Percentiles rank a stretch among this genome's conserved stretches.
Conservation (phyloP, 92 coral and sea anemone genomes). For the Parazoanthus swiftii region DNA sequence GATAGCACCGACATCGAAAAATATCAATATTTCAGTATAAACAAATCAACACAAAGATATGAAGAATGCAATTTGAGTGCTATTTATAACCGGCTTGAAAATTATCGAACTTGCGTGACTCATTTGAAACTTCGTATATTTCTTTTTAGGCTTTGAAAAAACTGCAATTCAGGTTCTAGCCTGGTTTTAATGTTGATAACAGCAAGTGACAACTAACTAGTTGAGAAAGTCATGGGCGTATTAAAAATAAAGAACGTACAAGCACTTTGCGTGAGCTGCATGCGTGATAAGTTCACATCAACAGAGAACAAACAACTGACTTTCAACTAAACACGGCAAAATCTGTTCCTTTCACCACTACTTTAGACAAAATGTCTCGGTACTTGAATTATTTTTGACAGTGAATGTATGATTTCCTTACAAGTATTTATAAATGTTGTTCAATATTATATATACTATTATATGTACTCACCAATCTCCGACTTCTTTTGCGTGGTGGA, state of each 20-base stretch:
- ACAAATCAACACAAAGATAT: too few relatives aligned
- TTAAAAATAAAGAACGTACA: conserved; percentile 9
- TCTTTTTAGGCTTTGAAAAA: not conserved
- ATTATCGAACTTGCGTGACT: too few relatives aligned
- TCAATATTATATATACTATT: too few relatives aligned
- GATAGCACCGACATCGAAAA: too few relatives aligned
- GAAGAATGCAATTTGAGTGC: too few relatives aligned
- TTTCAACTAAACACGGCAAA: conserved; percentile 5
- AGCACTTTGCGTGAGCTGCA: conserved; percentile 15
- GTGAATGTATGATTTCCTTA: conserved; percentile 5
- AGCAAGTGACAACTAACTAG: conserved; percentile 9
- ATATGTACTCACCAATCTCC: too few relatives aligned
- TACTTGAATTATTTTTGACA: conserved; percentile 12
- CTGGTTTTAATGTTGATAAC: conserved; percentile 25
- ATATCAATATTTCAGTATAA: too few relatives aligned
- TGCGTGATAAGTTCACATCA: conserved; percentile 18
- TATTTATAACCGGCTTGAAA: too few relatives aligned
- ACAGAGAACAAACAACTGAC: conserved; percentile 4
- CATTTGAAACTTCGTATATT: too few relatives aligned
- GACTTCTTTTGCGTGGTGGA: too few relatives aligned
- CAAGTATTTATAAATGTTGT: conserved; percentile 23
- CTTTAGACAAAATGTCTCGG: conserved; percentile 1
- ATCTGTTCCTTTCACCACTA: conserved; percentile 16
- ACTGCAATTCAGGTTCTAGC: conserved; percentile 1
- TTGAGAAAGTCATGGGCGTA: conserved; percentile 17